Conservation (phyloP, 2,888 invertebrate genomes). For the Lasioglossum marginatum region DNA sequence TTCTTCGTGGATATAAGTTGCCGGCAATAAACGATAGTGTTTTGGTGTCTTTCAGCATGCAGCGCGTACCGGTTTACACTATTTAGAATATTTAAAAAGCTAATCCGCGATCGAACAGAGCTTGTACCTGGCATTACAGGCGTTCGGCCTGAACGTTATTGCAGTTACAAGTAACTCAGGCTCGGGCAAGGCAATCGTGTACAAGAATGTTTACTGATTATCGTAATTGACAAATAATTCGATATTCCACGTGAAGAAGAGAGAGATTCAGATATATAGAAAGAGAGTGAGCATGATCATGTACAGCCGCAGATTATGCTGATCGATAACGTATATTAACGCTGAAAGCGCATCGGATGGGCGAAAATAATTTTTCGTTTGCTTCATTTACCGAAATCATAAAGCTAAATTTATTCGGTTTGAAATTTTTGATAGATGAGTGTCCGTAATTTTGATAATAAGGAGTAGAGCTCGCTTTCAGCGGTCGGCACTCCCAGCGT, state of each 20-base stretch:
- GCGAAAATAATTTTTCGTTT: background rate
- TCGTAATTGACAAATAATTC: constrained; percentile 60
- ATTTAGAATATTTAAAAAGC: constrained; percentile 32
- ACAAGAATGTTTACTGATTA: constrained; percentile 29
- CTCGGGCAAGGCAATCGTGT: constrained; percentile 52
- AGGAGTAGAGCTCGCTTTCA: background rate
- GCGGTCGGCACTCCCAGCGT: background rate
- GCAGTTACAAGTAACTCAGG: constrained; percentile 42
- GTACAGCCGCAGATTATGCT: background rate
- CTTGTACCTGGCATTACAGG: constrained; percentile 29
- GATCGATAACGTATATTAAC: constrained; percentile 9
- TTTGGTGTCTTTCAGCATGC: background rate
- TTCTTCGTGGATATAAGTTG: constrained; percentile 7
- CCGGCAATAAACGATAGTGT: background rate
- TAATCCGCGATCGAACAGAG: constrained; percentile 38
- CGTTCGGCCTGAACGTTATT: constrained; percentile 34
- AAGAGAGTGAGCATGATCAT: background rate
- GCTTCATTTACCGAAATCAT: background rate
- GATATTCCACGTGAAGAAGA: constrained; percentile 41
- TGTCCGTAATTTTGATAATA: background rate
- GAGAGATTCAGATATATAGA: background rate
- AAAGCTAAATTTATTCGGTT: background rate
- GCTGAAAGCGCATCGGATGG: background rate
- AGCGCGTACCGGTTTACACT: constrained; percentile 7
- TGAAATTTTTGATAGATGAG: background rate